These are phyloP conservation scores for Pangasius sanitwongsei DNA, from an alignment of 2,797 vertebrate genomes.

Conservation along the genomic window DNA sequence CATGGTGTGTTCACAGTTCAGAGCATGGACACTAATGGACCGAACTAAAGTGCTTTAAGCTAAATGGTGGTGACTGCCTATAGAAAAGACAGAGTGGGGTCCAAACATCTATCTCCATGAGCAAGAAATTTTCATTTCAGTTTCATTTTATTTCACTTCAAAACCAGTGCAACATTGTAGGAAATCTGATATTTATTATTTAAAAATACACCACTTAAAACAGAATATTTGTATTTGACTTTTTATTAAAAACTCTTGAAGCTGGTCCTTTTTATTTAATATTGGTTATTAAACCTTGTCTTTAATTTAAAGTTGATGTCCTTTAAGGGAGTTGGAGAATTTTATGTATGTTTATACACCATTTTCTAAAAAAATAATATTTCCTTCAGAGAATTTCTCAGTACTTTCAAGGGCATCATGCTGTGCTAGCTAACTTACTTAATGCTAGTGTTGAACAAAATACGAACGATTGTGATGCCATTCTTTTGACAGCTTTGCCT, in stretches of 20 bases:
- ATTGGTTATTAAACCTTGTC: not conserved
- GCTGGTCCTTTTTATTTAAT: not conserved
- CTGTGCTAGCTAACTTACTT: not conserved
- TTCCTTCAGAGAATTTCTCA: not conserved
- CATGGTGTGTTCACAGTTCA: constrained; percentile 8
- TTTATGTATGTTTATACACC: not conserved
- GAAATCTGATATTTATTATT: not conserved
- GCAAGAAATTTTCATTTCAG: too few species aligned
- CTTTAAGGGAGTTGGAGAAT: not conserved
- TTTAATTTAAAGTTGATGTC: not conserved
- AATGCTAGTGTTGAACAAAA: not conserved
- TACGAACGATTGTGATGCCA: not conserved
- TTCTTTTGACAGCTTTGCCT: not conserved
- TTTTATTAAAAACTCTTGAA: not conserved
- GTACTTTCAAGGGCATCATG: not conserved
- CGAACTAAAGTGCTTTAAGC: constrained; percentile 72
- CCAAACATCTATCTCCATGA: not conserved
- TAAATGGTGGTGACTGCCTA: constrained; percentile 64
- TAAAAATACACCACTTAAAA: not conserved
- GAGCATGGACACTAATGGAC: constrained; percentile 69
- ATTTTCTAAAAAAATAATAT: too few species aligned
- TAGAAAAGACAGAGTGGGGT: constrained; percentile 32
- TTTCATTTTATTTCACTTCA: not conserved
- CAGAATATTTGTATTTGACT: not conserved
- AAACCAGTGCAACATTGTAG: not conserved